Evolutionary conservation across 37 sponge, comb jelly and placozoan species (phyloP).

Genomic region (Chondrilla cf. caribensis): DNA sequence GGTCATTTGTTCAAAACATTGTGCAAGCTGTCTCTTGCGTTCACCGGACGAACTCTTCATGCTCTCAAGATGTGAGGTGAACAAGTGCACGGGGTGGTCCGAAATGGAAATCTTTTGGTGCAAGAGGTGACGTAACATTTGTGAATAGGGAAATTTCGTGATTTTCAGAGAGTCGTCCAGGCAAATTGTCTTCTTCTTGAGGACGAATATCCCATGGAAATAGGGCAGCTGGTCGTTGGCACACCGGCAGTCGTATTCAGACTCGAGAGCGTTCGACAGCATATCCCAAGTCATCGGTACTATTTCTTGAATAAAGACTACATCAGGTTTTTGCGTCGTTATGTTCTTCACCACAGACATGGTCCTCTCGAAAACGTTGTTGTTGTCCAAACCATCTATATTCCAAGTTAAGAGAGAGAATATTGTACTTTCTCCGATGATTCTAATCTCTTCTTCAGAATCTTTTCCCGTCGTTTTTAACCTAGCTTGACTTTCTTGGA

Average conservation of each 20-base stretch:
- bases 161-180: constrained; percentile 11
- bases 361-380: constrained; percentile 33
- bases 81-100: constrained; percentile 33
- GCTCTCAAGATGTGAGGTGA: constrained; percentile 83
- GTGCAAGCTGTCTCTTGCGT: constrained; percentile 47
- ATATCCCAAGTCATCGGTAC: constrained; percentile 24
- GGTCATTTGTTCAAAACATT: constrained; percentile 25
- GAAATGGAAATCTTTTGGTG: constrained; percentile 28
- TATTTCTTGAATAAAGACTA: constrained; percentile 77
- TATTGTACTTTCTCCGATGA: not conserved
- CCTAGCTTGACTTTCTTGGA: too few relatives aligned
- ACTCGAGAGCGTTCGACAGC: constrained; percentile 7
- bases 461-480: too few relatives aligned
- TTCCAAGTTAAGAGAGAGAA: constrained; percentile 69
- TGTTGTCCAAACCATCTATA: constrained; percentile 79
- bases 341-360: constrained; percentile 47
- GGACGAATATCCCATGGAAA: constrained; percentile 55
- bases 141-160: constrained; percentile 28
- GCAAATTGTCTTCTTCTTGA: not conserved
- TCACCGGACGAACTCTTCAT: constrained; percentile 38
- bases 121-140: constrained; percentile 69
- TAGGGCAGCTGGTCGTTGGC: constrained; percentile 20
- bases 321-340: constrained; percentile 33
- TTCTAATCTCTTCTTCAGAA: too few relatives aligned
- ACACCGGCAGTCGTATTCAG: constrained; percentile 30